phyloP scores from a whole-genome alignment of 2,113 vertebrate genomes.

The Sminthopsis crassicaudata region DNA sequence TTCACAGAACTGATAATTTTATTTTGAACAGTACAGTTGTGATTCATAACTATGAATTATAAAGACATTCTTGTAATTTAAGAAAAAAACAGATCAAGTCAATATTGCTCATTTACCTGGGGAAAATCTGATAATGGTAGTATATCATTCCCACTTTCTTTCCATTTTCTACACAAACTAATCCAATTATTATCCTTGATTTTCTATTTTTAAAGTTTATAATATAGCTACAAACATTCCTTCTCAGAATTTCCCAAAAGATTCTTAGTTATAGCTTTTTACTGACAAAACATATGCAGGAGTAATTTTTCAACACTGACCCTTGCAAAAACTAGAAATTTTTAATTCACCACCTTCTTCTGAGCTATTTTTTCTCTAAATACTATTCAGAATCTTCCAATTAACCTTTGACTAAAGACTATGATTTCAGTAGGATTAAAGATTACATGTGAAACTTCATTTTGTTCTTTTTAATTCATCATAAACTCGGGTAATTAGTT shows the following conservation, averaged over 20 bases:
- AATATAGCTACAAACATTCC: constrained; percentile 6
- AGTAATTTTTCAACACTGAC: no score
- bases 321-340: not conserved
- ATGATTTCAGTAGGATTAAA: not conserved
- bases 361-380: not conserved
- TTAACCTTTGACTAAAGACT: not conserved
- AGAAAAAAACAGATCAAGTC: constrained; percentile 20
- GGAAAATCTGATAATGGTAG: not conserved
- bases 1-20: not conserved
- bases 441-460: not conserved
- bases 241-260: constrained; percentile 26
- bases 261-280: not conserved
- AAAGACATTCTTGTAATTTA: not conserved
- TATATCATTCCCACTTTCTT: not conserved
- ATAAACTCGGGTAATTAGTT: not conserved
- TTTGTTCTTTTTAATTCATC: not conserved
- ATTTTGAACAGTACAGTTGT: not conserved
- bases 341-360: not conserved
- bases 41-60: not conserved
- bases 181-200: not conserved
- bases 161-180: not conserved
- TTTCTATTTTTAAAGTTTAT: not conserved
- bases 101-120: not conserved
- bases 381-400: not conserved
- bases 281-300: no score